Base-by-base conservation (phyloP, 2,888 invertebrate genomes). In the Latrodectus elegans region DNA sequence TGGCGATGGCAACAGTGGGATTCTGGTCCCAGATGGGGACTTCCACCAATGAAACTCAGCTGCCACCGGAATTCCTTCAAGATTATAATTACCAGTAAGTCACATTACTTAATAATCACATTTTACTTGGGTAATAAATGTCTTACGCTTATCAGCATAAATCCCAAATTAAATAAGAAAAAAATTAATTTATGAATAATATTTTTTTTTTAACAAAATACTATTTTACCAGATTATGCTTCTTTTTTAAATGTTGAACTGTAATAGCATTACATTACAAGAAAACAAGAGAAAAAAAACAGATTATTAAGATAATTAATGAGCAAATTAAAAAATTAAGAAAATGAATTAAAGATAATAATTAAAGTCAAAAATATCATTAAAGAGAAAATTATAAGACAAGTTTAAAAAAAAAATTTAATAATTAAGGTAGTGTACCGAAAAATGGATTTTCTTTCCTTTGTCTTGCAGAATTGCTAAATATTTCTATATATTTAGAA, bases 11-110 rank as follows among this genome's bases (percentile, higher is more conserved):
- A n/a, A 88, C 88, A 38, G 84, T 88, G n/a, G 88, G 88, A 22
- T 88, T 88, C 76, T 88, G 88, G 88, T 83, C 84, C 22, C 84
- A 84, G n/a, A 84, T 84, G 84, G 88, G 84, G 26, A 79, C 79
- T 10, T 79, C 84, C n/a, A 80, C 79, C 22, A 84, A 78, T 71
- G 88, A 88, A 71, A 88, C 88, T 9, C 79, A 83, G 12, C 67
- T 88, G 26, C 88, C 88, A 49, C 88, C 88, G 8, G 88, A 88
- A 60, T 88, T 88, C 60, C 80, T 88, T 10, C 88, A 88, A 53
- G 88, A 88, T 60, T 88, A 88, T 75, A 84, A 84, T 60, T 79
- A 75, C 55, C 77, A 78, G 87, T 88, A 83, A 88, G 87, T 70
- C 38, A 14, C 22, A 14, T 52, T 52, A 15, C 8, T 10, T 15